Evolutionary conservation across 1,140 invertebrate genomes (phyloP).

Genomic region (Tetramorium alpestre): DNA sequence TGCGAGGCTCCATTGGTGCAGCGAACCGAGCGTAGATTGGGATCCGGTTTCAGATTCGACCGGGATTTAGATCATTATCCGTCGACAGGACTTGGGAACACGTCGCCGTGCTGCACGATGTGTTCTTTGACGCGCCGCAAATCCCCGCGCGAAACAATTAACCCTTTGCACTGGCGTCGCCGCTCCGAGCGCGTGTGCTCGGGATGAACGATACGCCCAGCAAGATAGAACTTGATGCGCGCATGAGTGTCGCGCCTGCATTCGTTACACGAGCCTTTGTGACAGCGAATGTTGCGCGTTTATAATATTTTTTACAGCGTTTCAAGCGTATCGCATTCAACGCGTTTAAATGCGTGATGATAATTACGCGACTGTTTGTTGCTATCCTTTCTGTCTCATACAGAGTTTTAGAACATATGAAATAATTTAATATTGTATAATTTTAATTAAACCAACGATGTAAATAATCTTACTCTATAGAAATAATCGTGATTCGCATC

Average conservation of each 20-base stretch:
- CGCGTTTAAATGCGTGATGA: background rate
- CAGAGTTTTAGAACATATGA: background rate
- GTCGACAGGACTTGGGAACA: conserved; percentile 68
- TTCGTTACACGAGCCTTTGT: conserved; percentile 47
- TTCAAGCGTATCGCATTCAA: conserved; percentile 30
- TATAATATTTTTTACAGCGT: background rate
- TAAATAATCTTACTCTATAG: too few species aligned
- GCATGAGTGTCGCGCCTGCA: conserved; percentile 18
- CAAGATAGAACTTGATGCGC: conserved; percentile 11
- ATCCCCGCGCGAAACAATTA: conserved; percentile 73
- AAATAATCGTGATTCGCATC: background rate
- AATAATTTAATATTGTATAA: background rate
- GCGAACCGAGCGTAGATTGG: conserved; percentile 47
- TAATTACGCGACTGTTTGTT: conserved; percentile 9
- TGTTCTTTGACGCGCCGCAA: conserved; percentile 72
- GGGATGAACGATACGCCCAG: conserved; percentile 22
- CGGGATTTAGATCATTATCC: conserved; percentile 73
- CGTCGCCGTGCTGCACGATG: conserved; percentile 66
- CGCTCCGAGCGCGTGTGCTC: conserved; percentile 20
- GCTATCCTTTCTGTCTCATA: background rate
- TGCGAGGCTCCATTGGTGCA: conserved; percentile 23
- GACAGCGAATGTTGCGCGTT: conserved; percentile 21
- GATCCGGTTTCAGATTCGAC: conserved; percentile 72
- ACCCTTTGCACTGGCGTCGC: conserved; percentile 55
- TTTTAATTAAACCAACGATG: background rate